phyloP scores from a whole-genome alignment of 23 tunicate genomes.

The Ciona savignyi region DNA sequence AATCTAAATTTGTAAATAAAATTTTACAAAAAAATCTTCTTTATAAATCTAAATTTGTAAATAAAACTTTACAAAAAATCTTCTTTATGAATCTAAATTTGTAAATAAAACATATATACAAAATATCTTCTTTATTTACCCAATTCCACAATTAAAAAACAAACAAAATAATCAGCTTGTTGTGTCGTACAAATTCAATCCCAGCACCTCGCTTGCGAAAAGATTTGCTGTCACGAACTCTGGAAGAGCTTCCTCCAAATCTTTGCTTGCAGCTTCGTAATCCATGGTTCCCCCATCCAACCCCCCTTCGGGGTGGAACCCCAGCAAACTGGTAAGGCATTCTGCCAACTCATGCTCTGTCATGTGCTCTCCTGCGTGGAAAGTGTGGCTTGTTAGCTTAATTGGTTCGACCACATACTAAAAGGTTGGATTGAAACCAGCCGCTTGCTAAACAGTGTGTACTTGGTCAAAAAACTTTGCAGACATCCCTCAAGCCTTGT shows the following conservation, averaged over 20 bases:
- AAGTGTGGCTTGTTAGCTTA: background rate
- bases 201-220: constrained; percentile 68
- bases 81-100: no score
- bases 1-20: no score
- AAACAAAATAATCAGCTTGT: no score
- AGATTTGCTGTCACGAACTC: constrained; percentile 33
- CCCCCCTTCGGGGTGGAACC: constrained; percentile 67
- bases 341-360: constrained; percentile 83
- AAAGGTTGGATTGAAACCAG: no score
- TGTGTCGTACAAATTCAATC: constrained; percentile 38
- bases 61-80: no score
- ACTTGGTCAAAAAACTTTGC: background rate
- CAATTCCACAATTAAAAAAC: no score
- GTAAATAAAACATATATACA: no score
- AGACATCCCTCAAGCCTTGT: no score
- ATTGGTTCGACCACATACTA: background rate
- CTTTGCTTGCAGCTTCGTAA: constrained; percentile 23
- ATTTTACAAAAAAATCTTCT: no score
- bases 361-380: constrained; percentile 80
- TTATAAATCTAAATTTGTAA: no score
- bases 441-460: no score
- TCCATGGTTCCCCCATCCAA: constrained; percentile 12
- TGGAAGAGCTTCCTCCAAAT: constrained; percentile 39
- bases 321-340: constrained; percentile 57
- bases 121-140: no score